Conservation (phyloP, 2,888 invertebrate species). For the Pelosia muscerda region DNA sequence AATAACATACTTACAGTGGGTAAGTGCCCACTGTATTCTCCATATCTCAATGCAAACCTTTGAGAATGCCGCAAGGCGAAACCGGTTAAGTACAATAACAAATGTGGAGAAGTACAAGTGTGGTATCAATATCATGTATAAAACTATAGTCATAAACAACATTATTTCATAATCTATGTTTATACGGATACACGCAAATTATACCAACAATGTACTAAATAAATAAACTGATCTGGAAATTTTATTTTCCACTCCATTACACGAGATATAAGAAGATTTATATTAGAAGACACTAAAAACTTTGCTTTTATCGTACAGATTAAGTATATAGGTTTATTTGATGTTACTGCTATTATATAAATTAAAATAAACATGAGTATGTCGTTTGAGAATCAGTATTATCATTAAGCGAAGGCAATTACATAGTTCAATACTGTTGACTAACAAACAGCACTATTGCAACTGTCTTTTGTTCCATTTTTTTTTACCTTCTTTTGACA, state of each 20-base stretch:
- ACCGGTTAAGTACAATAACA: too few species aligned
- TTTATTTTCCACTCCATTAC: slow-evolving; percentile 40
- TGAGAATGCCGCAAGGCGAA: too few species aligned
- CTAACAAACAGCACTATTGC: neutral
- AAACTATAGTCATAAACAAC: neutral
- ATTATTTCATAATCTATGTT: slow-evolving; percentile 1
- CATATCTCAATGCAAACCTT: too few species aligned
- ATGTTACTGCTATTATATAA: neutral
- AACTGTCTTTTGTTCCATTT: neutral
- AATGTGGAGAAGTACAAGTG: too few species aligned
- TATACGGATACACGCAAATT: slow-evolving; percentile 9
- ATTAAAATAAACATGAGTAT: neutral
- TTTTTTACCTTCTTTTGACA: too few species aligned
- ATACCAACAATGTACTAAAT: neutral
- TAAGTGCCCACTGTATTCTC: too few species aligned
- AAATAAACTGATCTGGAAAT: slow-evolving; percentile 23
- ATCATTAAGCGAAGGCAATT: neutral
- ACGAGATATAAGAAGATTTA: slow-evolving; percentile 34
- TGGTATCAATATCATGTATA: too few species aligned
- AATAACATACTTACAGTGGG: too few species aligned
- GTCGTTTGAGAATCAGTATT: neutral
- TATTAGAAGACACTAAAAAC: slow-evolving; percentile 22
- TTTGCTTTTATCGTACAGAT: slow-evolving; percentile 26
- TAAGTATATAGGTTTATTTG: slow-evolving; percentile 13
- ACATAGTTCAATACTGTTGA: neutral